phyloP scores from a whole-genome alignment of 1,140 invertebrate species.

The Meloidogyne hapla region DNA sequence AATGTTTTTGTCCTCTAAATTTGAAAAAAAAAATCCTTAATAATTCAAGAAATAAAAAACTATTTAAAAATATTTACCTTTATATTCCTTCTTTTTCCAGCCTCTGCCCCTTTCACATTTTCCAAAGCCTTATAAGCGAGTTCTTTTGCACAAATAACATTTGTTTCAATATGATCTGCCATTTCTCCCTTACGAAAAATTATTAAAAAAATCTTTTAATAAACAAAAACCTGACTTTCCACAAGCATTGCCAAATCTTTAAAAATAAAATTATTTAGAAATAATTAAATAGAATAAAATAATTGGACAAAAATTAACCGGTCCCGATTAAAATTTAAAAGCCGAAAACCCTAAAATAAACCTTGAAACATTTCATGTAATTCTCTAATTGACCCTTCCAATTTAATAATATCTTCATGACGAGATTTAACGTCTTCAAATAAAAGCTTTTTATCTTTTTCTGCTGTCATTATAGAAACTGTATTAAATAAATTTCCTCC shows the following conservation, averaged over 20 bases:
- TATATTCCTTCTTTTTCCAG: conserved; percentile 44
- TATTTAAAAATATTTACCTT: conserved; percentile 38
- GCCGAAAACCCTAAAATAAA: too few species aligned
- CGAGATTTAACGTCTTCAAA: conserved; percentile 51
- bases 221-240: conserved; percentile 68
- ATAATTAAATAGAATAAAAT: too few species aligned
- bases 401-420: conserved; percentile 48
- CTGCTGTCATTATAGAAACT: conserved; percentile 52
- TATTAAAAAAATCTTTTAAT: conserved; percentile 15
- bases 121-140: conserved; percentile 39
- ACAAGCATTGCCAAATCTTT: conserved; percentile 73
- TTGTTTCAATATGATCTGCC: conserved; percentile 47
- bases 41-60: neutral
- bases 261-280: neutral
- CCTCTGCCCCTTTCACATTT: conserved; percentile 46
- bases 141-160: conserved; percentile 46
- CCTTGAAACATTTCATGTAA: conserved; percentile 70
- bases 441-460: conserved; percentile 48
- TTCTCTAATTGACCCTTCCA: conserved; percentile 68
- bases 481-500: conserved; percentile 50
- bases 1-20: neutral
- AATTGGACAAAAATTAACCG: too few species aligned
- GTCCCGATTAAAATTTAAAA: neutral
- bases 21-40: neutral
- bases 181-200: conserved; percentile 47